Evolutionary conservation across 2,888 invertebrate genomes (phyloP), one percentile per base, ranked within the genome.

Genomic region (Metallyticus violacea): DNA sequence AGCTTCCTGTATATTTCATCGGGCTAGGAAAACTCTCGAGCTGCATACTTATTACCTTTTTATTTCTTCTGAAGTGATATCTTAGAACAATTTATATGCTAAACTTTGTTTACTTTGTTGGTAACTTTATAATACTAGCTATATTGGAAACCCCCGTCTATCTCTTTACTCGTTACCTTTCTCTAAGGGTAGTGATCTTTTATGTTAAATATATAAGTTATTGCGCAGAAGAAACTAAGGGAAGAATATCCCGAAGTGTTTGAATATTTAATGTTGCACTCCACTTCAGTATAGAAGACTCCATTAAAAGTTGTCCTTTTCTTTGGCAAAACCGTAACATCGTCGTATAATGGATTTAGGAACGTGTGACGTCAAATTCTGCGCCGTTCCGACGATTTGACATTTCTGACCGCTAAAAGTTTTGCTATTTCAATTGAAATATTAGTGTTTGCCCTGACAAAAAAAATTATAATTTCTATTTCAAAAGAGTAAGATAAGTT

Each of bases 61-160:
- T 83, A 77, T 82, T 76, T 62, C n/a, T 81, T 79, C 40, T 7
- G 77, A 27, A 83, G 29, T 83, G 77, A 82, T 82, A 82, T 82
- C 77, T 77, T 77, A 77, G 77, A 27, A 77, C 40, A 83, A 83
- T 83, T 83, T 83, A 83, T 83, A 83, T 83, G 83, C 83, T 77
- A 77, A 83, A 83, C 26, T 77, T 83, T 28, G 77, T 25, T 83
- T 77, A 83, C 77, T 26, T 83, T 28, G 40, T 62, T 40, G n/a
- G 26, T 62, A 40, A 62, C 76, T 27, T 83, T 83, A 29, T 83
- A n/a, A 27, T 29, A 25, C 76, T 83, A 25, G n/a, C 77, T 77
- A 25, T 28, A 83, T 83, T 77, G 83, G 77, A 28, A 83, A 28
- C 27, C 77, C 77, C 27, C 40, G 22, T 81, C 81, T n/a, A 77